Evolutionary conservation across 2,888 invertebrate species (phyloP).

Genomic region (Metellina segmentata): DNA sequence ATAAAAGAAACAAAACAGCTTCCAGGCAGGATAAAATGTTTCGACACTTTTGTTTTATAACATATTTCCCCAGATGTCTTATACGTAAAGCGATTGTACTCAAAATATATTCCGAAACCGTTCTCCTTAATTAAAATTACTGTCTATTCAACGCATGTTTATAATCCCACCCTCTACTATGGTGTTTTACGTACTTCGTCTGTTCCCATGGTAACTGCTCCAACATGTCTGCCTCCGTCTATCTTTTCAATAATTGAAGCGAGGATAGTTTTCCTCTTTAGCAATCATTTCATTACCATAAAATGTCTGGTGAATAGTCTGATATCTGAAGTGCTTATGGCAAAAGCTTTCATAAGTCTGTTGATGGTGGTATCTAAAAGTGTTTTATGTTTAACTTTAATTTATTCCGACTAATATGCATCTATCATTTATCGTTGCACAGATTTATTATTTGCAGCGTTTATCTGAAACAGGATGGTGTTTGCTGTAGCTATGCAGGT

Average conservation of each 20-base stretch:
- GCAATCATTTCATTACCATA: background rate
- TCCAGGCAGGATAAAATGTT: background rate
- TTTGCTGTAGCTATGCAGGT: background rate
- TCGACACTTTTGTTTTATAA: background rate
- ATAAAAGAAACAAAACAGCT: background rate
- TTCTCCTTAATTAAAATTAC: background rate
- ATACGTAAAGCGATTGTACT: background rate
- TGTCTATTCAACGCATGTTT: background rate
- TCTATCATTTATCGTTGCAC: background rate
- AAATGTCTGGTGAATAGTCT: background rate
- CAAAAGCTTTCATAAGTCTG: background rate
- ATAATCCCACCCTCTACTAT: background rate
- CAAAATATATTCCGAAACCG: background rate
- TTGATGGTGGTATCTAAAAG: background rate
- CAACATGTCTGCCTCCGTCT: background rate
- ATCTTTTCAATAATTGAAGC: background rate
- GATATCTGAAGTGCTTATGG: background rate
- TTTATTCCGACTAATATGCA: background rate
- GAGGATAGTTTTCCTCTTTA: background rate
- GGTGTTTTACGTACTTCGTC: slow-evolving; percentile 9
- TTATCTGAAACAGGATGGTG: background rate
- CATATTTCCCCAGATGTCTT: background rate
- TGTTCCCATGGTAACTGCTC: slow-evolving; percentile 34
- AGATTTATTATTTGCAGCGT: background rate
- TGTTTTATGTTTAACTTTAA: background rate